phyloP scores from a whole-genome alignment of 1,140 invertebrate species.

The Hycleus phaleratus region DNA sequence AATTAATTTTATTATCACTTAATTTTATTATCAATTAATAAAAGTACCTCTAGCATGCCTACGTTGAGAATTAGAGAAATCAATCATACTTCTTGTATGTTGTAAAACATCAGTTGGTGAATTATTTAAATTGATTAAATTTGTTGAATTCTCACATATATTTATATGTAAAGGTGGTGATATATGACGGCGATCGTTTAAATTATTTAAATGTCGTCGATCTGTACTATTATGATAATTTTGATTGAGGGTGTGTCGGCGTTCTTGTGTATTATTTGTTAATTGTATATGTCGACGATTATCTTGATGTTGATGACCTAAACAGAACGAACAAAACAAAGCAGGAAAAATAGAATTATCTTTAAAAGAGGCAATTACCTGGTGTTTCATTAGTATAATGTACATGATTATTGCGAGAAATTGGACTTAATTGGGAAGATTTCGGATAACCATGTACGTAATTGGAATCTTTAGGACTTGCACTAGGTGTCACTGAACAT shows the following conservation, averaged over 20 bases:
- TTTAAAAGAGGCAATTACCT: constrained; percentile 21
- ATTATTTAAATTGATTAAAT: constrained; percentile 17
- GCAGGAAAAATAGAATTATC: no score
- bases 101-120: constrained; percentile 27
- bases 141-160: constrained; percentile 35
- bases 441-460: constrained; percentile 38
- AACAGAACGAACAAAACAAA: neutral
- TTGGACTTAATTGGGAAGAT: constrained; percentile 36
- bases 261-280: constrained; percentile 18
- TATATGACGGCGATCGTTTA: constrained; percentile 37
- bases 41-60: constrained; percentile 35
- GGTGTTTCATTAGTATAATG: constrained; percentile 36
- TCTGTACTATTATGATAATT: constrained; percentile 26
- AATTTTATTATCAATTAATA: neutral
- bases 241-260: constrained; percentile 23
- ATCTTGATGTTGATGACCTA: constrained; percentile 25
- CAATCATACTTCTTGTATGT: constrained; percentile 30
- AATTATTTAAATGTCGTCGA: constrained; percentile 29
- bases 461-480: constrained; percentile 37
- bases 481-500: constrained; percentile 33
- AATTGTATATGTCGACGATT: constrained; percentile 22
- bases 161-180: constrained; percentile 40
- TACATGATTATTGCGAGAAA: constrained; percentile 33
- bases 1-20: neutral
- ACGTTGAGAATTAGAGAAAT: constrained; percentile 34